A percentile compares a stretch with the other conserved stretches of the same genome.
These are phyloP conservation scores for Seriola quinqueradiata DNA, from an alignment of 2,113 vertebrate genomes.

Conservation along the genomic window DNA sequence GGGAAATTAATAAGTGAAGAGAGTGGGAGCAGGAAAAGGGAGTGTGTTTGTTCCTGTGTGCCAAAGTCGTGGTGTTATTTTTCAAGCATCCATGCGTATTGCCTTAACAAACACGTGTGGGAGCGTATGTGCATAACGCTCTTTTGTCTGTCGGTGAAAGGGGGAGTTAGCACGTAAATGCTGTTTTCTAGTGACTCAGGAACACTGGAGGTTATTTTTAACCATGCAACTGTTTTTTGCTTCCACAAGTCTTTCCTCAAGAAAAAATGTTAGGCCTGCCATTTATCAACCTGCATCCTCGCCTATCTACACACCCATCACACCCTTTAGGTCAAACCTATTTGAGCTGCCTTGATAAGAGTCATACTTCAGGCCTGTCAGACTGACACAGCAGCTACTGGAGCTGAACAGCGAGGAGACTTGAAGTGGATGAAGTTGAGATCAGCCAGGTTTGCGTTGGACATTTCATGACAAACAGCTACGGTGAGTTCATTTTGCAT, in stretches of 20 bases:
- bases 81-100: slow-evolving; percentile 43
- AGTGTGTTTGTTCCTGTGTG: slow-evolving; percentile 22
- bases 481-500: neutral
- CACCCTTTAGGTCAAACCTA: slow-evolving; percentile 18
- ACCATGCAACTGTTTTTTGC: slow-evolving; percentile 36
- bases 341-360: slow-evolving; percentile 33
- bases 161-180: slow-evolving; percentile 42
- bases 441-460: slow-evolving; percentile 6
- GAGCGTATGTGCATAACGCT: slow-evolving; percentile 14
- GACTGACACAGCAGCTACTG: slow-evolving; percentile 31
- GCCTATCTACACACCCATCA: slow-evolving; percentile 6
- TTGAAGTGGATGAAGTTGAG: slow-evolving; percentile 10
- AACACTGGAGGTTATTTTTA: slow-evolving; percentile 57
- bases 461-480: slow-evolving; percentile 22
- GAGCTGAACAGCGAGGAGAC: slow-evolving; percentile 3
- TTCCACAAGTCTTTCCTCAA: slow-evolving; percentile 18
- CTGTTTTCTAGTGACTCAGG: slow-evolving; percentile 26
- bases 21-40: slow-evolving; percentile 59
- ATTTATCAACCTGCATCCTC: slow-evolving; percentile 36
- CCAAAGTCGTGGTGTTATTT: slow-evolving; percentile 41
- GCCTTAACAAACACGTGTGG: slow-evolving; percentile 48
- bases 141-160: slow-evolving; percentile 50
- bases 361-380: slow-evolving; percentile 15
- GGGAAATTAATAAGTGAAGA: slow-evolving; percentile 58
- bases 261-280: neutral